Percentiles rank a stretch among this genome's conserved stretches.
These are phyloP conservation scores for Rhodophaea formosa DNA, from an alignment of 2,888 invertebrate genomes.

Conservation along the genomic window DNA sequence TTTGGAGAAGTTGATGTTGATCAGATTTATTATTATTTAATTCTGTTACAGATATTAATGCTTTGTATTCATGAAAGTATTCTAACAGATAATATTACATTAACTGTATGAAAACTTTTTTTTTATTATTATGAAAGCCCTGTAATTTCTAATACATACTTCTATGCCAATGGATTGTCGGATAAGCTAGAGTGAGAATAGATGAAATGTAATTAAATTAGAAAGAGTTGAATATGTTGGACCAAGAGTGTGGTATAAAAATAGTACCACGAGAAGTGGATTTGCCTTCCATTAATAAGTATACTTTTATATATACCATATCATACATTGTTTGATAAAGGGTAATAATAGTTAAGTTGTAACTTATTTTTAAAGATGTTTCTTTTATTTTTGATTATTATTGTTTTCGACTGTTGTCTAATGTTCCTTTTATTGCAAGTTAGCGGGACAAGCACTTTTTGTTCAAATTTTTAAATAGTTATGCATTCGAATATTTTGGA, in stretches of 20 bases:
- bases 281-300: not conserved
- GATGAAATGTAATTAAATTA: not conserved
- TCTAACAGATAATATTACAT: no score
- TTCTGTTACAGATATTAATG: not conserved
- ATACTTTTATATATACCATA: constrained; percentile 1
- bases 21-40: not conserved
- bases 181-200: not conserved
- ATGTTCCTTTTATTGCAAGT: constrained; percentile 6
- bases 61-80: no score
- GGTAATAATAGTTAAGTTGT: constrained; percentile 8
- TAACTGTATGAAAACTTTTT: no score
- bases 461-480: constrained; percentile 13
- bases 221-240: not conserved
- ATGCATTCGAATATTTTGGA: constrained; percentile 38
- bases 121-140: not conserved
- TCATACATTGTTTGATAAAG: not conserved
- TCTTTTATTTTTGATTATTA: constrained; percentile 24
- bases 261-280: not conserved
- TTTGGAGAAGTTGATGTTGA: no score
- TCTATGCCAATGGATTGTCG: not conserved
- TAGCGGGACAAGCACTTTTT: not conserved
- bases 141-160: not conserved
- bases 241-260: constrained; percentile 1
- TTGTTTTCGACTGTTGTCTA: constrained; percentile 18
- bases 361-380: constrained; percentile 20